Base-by-base conservation (phyloP, 2,888 invertebrate species). In the Pocota personata region DNA sequence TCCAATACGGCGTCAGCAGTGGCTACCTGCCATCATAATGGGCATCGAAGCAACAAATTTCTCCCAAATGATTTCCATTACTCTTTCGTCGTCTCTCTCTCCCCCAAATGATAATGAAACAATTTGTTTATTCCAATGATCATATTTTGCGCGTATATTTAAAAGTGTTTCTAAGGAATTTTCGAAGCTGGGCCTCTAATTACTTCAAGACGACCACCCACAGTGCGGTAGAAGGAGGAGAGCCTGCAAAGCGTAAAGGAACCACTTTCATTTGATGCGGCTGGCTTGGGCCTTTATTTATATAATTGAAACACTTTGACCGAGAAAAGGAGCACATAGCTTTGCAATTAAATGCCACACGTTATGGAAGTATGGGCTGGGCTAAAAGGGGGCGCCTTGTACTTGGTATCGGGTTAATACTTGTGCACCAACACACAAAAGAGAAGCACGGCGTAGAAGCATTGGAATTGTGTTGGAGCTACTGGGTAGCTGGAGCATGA, bases 261-360 rank as follows among this genome's bases (percentile, higher is more conserved):
- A 72, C 58, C 43, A 79, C 46, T 75, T 40, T 64, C 55, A 73
- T 69, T 79, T 32, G 84, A 79, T 79, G 5, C 57, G 79, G 64
- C 75, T 64, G 75, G 52, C 46, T 75, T 80, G 52, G 43, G 69
- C 55, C 58, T 52, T 66, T 73, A 69, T 84, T 80, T 75, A 75
- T 75, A 40, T 84, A 84, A 80, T 76, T 84, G 80, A 84, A 84
- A 66, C 71, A 71, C 80, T 84, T 79, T 84, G 69, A 37, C 80
- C 84, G 48, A 43, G 66, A 40, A 16, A 58, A 37, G 50, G 6
- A 46, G 40, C 46, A 72, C 64, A 48, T 60, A 66, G 69, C 64
- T 48, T 37, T 66, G 48, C 86, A 86, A 86, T 86, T 86, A 86
- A 86, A 82, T 60, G 76, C 82, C 82, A 82, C 82, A 76, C 76